Evolutionary conservation across 1,140 invertebrate genomes (phyloP).

Genomic region (Luehdorfia chinensis): DNA sequence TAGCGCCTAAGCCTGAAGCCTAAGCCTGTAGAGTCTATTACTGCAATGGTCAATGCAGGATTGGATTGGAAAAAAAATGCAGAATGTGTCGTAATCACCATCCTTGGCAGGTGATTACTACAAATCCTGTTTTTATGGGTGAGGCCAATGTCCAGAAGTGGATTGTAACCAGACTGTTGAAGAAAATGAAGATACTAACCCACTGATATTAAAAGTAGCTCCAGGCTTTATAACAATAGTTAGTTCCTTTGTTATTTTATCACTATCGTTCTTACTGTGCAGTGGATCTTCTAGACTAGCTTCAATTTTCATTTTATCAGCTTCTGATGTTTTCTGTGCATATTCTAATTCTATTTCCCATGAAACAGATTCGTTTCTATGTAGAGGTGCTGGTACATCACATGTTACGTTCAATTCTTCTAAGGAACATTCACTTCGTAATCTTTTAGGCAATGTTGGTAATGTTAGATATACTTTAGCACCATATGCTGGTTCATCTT

Average conservation of each 20-base stretch:
- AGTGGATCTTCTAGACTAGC: constrained; percentile 45
- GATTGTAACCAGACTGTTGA: too few relatives aligned
- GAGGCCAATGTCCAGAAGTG: too few relatives aligned
- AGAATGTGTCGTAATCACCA: too few relatives aligned
- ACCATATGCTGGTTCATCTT: constrained; percentile 58
- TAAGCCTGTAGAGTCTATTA: too few relatives aligned
- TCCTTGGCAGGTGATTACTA: too few relatives aligned
- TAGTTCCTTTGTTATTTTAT: constrained; percentile 26
- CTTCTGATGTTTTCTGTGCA: constrained; percentile 18
- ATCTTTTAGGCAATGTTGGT: constrained; percentile 42
- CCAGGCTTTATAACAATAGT: constrained; percentile 37
- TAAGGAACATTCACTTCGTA: constrained; percentile 45
- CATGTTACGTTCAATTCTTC: constrained; percentile 44
- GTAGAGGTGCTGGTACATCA: constrained; percentile 42
- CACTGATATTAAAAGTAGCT: constrained; percentile 39
- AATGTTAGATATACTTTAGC: constrained; percentile 42
- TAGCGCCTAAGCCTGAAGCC: too few relatives aligned
- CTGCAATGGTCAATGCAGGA: too few relatives aligned
- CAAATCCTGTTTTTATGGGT: too few relatives aligned
- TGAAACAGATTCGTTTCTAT: constrained; percentile 32
- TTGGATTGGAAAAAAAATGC: too few relatives aligned
- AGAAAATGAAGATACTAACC: too few relatives aligned
- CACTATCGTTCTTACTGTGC: constrained; percentile 34
- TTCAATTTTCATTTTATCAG: constrained; percentile 25
- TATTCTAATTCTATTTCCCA: constrained; percentile 62